Percentiles rank a stretch among this genome's conserved stretches.
phyloP scores from a whole-genome alignment of 2,888 invertebrate genomes.

The Drosophila ustulata region DNA sequence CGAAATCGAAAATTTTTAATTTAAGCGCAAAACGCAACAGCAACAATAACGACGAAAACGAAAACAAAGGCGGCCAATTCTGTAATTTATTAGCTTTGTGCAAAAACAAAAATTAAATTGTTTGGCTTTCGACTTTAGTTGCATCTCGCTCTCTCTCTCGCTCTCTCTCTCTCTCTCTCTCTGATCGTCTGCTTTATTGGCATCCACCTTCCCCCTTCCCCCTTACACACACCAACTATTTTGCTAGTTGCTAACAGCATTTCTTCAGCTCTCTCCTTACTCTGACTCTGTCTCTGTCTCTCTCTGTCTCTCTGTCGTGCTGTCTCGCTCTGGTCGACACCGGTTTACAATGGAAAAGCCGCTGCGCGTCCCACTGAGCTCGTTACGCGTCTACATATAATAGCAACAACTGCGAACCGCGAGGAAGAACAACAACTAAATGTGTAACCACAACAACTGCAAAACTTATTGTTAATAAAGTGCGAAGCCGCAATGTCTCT shows the following conservation, averaged over 20 bases:
- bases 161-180: background rate
- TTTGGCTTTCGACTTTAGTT: conserved; percentile 17
- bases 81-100: conserved; percentile 69
- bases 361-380: conserved; percentile 34
- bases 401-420: conserved; percentile 3
- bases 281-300: background rate
- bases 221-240: background rate
- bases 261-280: background rate
- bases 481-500: background rate
- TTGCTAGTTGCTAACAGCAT: conserved; percentile 1
- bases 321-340: conserved; percentile 19
- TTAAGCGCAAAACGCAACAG: conserved; percentile 25
- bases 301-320: background rate
- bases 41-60: conserved; percentile 24
- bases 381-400: conserved; percentile 21
- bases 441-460: background rate
- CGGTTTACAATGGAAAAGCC: conserved; percentile 45
- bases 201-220: background rate
- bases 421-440: conserved; percentile 1
- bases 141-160: background rate
- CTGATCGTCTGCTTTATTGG: background rate
- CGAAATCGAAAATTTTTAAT: conserved; percentile 62
- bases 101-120: conserved; percentile 37
- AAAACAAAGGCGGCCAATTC: conserved; percentile 49
- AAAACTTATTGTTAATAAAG: background rate